phyloP scores from a whole-genome alignment of 2,888 invertebrate genomes.

The Drosophila merina region DNA sequence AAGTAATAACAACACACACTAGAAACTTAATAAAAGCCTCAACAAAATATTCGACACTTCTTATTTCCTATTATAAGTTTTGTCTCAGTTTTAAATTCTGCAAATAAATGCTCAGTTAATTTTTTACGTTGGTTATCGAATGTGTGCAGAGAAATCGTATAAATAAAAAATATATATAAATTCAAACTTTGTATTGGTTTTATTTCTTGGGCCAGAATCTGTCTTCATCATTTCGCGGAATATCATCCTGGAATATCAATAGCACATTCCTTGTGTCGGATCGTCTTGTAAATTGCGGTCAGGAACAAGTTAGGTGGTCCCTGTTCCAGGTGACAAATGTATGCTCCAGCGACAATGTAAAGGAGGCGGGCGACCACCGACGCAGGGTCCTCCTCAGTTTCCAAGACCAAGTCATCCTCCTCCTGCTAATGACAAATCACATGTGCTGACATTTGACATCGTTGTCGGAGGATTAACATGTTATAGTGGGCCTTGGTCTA shows the following conservation, averaged over 20 bases:
- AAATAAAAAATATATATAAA: slow-evolving; percentile 75
- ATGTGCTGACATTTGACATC: slow-evolving; percentile 76
- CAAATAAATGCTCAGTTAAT: slow-evolving; percentile 18
- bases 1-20: slow-evolving; percentile 57
- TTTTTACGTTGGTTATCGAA: slow-evolving; percentile 40
- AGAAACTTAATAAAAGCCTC: slow-evolving; percentile 55
- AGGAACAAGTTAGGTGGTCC: slow-evolving; percentile 55
- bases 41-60: slow-evolving; percentile 37
- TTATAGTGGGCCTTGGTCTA: slow-evolving; percentile 45
- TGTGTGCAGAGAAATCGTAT: slow-evolving; percentile 70
- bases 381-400: slow-evolving; percentile 18
- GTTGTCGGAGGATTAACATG: slow-evolving; percentile 64
- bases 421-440: slow-evolving; percentile 64
- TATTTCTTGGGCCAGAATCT: background rate
- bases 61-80: slow-evolving; percentile 24
- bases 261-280: slow-evolving; percentile 33
- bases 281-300: slow-evolving; percentile 10
- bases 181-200: slow-evolving; percentile 19
- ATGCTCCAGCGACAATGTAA: slow-evolving; percentile 44
- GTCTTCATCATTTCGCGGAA: slow-evolving; percentile 19
- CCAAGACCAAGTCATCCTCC: slow-evolving; percentile 4
- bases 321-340: slow-evolving; percentile 64
- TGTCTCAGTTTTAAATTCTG: slow-evolving; percentile 16
- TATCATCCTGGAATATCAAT: slow-evolving; percentile 47
- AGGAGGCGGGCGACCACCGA: slow-evolving; percentile 46